Base-by-base conservation (phyloP, 64 coral and sea anemone genomes). In the Cladopsammia gracilis region DNA sequence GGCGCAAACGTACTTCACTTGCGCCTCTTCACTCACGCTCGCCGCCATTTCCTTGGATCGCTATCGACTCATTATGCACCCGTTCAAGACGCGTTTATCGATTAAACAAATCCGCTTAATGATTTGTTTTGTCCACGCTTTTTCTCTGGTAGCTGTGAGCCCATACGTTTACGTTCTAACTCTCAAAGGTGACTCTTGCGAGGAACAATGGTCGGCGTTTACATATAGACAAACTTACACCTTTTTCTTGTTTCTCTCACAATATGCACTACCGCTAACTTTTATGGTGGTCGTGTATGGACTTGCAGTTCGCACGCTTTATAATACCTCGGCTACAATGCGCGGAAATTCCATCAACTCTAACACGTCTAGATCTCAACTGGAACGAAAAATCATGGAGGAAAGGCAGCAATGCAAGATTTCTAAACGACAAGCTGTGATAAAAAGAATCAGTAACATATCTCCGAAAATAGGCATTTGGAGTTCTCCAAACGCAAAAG, bases 31-130 rank as follows among this genome's bases (percentile, higher is more conserved):
- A 2, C 48, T 95, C 14, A 89, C 61, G 19, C 54, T 95, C 5
- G 87, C 87, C 9, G 79, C 89, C 9, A 95, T 95, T 42, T 95
- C 93, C 6, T 64, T 95, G 43, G 93, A 95, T 77, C 58, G 89
- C 5, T 91, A 91, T 69, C 48, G 66, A 13, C n/a, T 60, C 5
- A 26, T 91, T 16, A 68, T 91, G 66, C 78, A 83, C 52, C 89
- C 89, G 14, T 91, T 91, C 25, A 91, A 91, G 51, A 70, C 44
- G 34, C 70, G 70, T 5, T 49, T 91, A 6, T 47, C 48, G 13
- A 25, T 69, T 11, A 46, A 4, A 4, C 77, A 83, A 58, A 57
- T 91, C 10, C 62, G 71, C n/a, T 54, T 8, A 0, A 83, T 91
- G 4, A 72, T 91, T 7, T 8, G 53, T 9, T 15, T 13, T 22